Evolutionary conservation across 2,888 invertebrate genomes (phyloP).

Genomic region (Hyposoter dolosus): DNA sequence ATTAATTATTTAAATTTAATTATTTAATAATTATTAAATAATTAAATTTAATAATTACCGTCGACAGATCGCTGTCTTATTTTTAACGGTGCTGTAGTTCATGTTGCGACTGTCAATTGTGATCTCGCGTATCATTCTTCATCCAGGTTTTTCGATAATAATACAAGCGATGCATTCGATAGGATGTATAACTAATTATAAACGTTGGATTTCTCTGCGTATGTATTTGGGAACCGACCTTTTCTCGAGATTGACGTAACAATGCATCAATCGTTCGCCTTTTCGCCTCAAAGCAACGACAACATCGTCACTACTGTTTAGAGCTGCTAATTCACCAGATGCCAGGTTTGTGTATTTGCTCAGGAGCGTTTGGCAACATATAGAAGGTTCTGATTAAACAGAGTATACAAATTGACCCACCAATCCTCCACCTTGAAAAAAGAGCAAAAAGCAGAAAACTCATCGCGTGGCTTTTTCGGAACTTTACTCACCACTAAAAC

Average conservation of each 20-base stretch:
- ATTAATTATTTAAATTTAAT: too few relatives aligned
- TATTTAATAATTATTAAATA: too few relatives aligned
- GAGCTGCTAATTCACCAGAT: not conserved
- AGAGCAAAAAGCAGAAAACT: not conserved
- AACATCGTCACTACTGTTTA: not conserved
- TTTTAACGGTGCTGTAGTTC: constrained; percentile 3
- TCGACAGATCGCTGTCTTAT: constrained; percentile 6
- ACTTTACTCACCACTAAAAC: not conserved
- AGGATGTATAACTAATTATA: constrained; percentile 59
- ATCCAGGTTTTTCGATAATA: constrained; percentile 9
- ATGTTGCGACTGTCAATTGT: not conserved
- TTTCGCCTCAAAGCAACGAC: constrained; percentile 5
- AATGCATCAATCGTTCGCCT: not conserved
- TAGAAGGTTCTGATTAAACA: constrained; percentile 6
- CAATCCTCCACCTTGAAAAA: constrained; percentile 2
- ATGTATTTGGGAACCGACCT: constrained; percentile 38
- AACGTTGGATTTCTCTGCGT: constrained; percentile 41
- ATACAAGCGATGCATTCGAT: not conserved
- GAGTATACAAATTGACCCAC: not conserved
- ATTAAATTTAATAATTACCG: too few relatives aligned
- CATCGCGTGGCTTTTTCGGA: not conserved
- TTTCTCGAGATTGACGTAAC: not conserved
- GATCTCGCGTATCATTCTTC: not conserved
- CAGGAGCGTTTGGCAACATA: not conserved
- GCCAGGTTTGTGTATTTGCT: not conserved